These are phyloP conservation scores for Cryptoblepharus egeriae DNA, from an alignment of 2,797 vertebrate species.

Conservation along the genomic window DNA sequence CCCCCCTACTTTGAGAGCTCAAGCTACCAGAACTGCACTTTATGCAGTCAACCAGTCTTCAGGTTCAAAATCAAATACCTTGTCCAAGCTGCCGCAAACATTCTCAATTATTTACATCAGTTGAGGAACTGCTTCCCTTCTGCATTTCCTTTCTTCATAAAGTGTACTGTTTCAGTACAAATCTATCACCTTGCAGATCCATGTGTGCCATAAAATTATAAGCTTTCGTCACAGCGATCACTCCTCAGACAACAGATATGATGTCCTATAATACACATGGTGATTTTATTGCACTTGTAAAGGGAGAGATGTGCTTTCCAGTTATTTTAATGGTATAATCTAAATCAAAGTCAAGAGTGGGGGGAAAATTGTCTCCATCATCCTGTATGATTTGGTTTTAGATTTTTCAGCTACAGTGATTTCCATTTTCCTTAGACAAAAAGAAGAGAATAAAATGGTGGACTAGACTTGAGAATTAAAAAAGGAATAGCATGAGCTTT, in stretches of 20 bases:
- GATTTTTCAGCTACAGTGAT: background rate
- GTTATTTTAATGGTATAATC: background rate
- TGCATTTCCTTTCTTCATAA: background rate
- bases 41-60: background rate
- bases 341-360: slow-evolving; percentile 23
- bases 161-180: slow-evolving; percentile 8
- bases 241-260: slow-evolving; percentile 29
- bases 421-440: background rate
- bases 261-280: background rate
- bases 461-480: background rate
- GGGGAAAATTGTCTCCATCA: background rate
- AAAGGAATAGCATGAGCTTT: background rate
- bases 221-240: background rate
- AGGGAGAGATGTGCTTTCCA: background rate
- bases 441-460: background rate
- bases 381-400: background rate
- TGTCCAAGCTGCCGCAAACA: background rate
- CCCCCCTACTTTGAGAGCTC: no score
- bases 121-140: background rate
- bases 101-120: background rate
- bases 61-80: background rate
- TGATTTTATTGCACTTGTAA: slow-evolving; percentile 2
- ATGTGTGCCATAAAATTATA: background rate
- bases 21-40: background rate
- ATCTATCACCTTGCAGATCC: slow-evolving; percentile 2